These are phyloP conservation scores for Zosterops borbonicus DNA, from an alignment of 2,113 vertebrate species.

Conservation along the genomic window DNA sequence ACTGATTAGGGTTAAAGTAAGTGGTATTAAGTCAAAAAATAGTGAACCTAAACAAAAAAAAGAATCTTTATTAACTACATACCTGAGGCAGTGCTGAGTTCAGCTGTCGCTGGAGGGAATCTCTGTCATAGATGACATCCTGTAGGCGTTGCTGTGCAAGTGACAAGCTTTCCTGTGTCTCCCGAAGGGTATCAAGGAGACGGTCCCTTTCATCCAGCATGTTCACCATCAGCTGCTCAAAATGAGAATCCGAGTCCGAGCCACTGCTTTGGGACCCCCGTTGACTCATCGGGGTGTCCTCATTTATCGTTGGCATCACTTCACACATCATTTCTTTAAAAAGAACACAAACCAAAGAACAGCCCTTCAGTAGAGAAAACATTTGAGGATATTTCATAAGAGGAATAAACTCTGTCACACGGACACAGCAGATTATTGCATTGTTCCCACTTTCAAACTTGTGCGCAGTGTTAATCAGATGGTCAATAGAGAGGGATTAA, in stretches of 20 bases:
- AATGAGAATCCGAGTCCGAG: slow-evolving; percentile 97
- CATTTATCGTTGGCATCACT: slow-evolving; percentile 99
- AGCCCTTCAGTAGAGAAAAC: slow-evolving; percentile 13
- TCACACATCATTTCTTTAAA: slow-evolving; percentile 97
- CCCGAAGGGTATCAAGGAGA: slow-evolving; percentile 94
- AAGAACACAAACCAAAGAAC: slow-evolving; percentile 29
- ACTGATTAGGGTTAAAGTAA: not conserved
- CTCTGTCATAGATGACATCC: slow-evolving; percentile 96
- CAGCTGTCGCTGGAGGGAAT: slow-evolving; percentile 95
- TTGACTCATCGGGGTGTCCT: slow-evolving; percentile 97
- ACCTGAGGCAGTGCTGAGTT: slow-evolving; percentile 98
- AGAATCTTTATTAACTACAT: not conserved
- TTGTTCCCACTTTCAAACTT: slow-evolving; percentile 43
- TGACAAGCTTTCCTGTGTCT: slow-evolving; percentile 97
- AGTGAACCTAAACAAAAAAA: not conserved
- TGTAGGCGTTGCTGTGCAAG: slow-evolving; percentile 94
- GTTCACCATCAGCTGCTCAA: slow-evolving; percentile 99
- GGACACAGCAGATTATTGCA: slow-evolving; percentile 30
- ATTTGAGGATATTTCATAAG: not conserved
- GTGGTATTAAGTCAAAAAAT: not conserved
- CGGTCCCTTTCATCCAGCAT: slow-evolving; percentile 98
- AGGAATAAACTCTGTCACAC: not conserved
- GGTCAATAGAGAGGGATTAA: slow-evolving; percentile 14
- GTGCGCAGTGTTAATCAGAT: slow-evolving; percentile 38
- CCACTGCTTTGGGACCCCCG: slow-evolving; percentile 95